These are phyloP conservation scores for Drosophila lacertosa DNA, from an alignment of 1,140 invertebrate species.

Conservation along the genomic window DNA sequence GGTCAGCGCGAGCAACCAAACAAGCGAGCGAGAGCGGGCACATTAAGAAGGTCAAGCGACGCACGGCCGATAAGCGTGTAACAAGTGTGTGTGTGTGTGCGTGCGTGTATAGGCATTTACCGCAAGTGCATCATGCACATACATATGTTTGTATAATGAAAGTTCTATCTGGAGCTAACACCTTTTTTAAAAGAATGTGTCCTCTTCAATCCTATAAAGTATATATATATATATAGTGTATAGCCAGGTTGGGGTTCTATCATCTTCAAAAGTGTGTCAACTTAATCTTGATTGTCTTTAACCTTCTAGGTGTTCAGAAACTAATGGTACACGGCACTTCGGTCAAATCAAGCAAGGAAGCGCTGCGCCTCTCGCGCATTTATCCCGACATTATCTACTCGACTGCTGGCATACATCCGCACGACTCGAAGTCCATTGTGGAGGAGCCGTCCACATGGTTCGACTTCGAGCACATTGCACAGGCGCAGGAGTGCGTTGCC, in stretches of 20 bases:
- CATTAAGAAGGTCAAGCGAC: constrained; percentile 54
- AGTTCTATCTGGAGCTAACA: too few relatives aligned
- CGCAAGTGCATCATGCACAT: constrained; percentile 25
- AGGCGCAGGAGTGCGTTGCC: constrained; percentile 95
- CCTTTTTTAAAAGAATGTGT: too few relatives aligned
- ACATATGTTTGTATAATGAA: neutral
- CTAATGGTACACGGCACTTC: constrained; percentile 97
- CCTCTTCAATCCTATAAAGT: too few relatives aligned
- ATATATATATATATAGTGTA: too few relatives aligned
- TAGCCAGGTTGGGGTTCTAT: too few relatives aligned
- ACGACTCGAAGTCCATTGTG: constrained; percentile 97
- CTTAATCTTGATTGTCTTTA: constrained; percentile 43
- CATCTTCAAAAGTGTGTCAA: constrained; percentile 29
- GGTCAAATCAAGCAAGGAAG: constrained; percentile 94
- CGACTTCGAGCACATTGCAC: constrained; percentile 89
- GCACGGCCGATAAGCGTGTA: constrained; percentile 45
- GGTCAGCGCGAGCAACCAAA: constrained; percentile 32
- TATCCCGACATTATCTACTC: constrained; percentile 96
- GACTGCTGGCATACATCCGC: constrained; percentile 97
- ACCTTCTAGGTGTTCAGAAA: constrained; percentile 92
- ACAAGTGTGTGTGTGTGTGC: constrained; percentile 39
- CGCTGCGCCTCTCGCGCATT: constrained; percentile 92
- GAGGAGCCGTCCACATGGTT: constrained; percentile 89
- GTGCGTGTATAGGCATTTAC: constrained; percentile 3
- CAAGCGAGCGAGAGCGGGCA: neutral